These are phyloP conservation scores for Oxyscelio sp. DNA, from an alignment of 2,888 invertebrate genomes.

Conservation along the genomic window DNA sequence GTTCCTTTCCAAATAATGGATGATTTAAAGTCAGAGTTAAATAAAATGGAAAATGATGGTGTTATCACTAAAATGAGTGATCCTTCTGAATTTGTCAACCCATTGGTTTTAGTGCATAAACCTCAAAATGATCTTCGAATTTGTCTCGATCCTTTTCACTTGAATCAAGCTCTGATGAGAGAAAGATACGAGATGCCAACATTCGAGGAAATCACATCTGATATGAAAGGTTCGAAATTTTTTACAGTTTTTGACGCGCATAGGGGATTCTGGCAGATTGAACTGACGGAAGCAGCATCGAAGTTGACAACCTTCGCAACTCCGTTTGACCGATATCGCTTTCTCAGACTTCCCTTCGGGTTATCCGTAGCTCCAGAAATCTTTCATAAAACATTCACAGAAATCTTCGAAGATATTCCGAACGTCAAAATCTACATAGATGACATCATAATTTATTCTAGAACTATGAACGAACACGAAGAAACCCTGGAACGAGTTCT, in stretches of 20 bases:
- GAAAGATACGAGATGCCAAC: slow-evolving; percentile 67
- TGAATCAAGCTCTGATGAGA: slow-evolving; percentile 72
- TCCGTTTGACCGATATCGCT: slow-evolving; percentile 79
- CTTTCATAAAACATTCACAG: slow-evolving; percentile 75
- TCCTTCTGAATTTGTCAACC: slow-evolving; percentile 74
- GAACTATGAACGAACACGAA: slow-evolving; percentile 60
- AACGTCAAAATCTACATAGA: slow-evolving; percentile 78
- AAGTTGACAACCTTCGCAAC: slow-evolving; percentile 78
- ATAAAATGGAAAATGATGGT: slow-evolving; percentile 44
- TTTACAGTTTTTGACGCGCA: slow-evolving; percentile 75
- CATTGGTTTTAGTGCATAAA: slow-evolving; percentile 72
- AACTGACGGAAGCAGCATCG: slow-evolving; percentile 72
- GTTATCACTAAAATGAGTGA: slow-evolving; percentile 65
- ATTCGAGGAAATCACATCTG: slow-evolving; percentile 68
- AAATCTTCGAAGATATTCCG: slow-evolving; percentile 75
- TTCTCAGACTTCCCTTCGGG: slow-evolving; percentile 79
- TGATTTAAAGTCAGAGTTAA: slow-evolving; percentile 59
- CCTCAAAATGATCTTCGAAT: slow-evolving; percentile 59
- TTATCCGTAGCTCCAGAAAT: slow-evolving; percentile 78
- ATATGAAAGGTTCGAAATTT: slow-evolving; percentile 57
- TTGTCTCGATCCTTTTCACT: slow-evolving; percentile 73
- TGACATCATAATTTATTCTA: slow-evolving; percentile 73
- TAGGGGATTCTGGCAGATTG: slow-evolving; percentile 76
- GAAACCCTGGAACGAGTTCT: neutral
- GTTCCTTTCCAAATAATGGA: slow-evolving; percentile 66